These are phyloP conservation scores for Meta bourneti DNA, from an alignment of 2,888 invertebrate genomes.

Conservation along the genomic window DNA sequence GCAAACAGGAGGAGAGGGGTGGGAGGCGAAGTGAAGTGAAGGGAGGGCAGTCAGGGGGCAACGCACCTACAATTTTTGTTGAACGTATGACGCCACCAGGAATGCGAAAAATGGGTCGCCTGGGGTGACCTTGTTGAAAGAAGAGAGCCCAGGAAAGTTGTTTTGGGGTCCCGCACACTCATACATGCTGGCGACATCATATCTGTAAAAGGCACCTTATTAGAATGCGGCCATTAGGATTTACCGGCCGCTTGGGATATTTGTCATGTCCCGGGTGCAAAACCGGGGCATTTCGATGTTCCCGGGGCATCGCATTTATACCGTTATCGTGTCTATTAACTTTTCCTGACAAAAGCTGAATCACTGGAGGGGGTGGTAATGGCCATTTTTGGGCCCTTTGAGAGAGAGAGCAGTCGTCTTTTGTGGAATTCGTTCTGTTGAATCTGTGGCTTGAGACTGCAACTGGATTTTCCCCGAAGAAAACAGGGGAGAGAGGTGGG, in stretches of 20 bases:
- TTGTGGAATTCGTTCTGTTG: too few relatives aligned
- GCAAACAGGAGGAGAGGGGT: too few relatives aligned
- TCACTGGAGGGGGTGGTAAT: too few relatives aligned
- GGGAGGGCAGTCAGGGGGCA: not conserved
- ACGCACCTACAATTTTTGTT: constrained; percentile 70
- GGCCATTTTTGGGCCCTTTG: too few relatives aligned
- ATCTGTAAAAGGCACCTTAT: constrained; percentile 69
- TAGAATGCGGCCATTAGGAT: constrained; percentile 70
- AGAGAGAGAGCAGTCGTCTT: too few relatives aligned
- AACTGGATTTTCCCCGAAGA: not conserved
- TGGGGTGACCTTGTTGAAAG: constrained; percentile 70
- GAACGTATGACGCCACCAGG: constrained; percentile 48
- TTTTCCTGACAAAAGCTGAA: too few relatives aligned
- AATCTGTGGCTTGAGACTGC: too few relatives aligned
- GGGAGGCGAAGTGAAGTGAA: not conserved
- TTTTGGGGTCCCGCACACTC: constrained; percentile 54
- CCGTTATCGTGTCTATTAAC: constrained; percentile 6
- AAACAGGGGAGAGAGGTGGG: too few relatives aligned
- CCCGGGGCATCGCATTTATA: constrained; percentile 3
- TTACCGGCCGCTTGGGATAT: constrained; percentile 42
- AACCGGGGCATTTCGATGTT: constrained; percentile 43
- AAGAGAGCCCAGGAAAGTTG: constrained; percentile 34
- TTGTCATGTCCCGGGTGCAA: constrained; percentile 46
- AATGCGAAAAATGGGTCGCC: constrained; percentile 62
- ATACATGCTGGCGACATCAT: constrained; percentile 65